Evolutionary conservation across 2,113 vertebrate genomes (phyloP), one percentile per base, ranked within the genome.

Genomic region (Danio rerio): DNA sequence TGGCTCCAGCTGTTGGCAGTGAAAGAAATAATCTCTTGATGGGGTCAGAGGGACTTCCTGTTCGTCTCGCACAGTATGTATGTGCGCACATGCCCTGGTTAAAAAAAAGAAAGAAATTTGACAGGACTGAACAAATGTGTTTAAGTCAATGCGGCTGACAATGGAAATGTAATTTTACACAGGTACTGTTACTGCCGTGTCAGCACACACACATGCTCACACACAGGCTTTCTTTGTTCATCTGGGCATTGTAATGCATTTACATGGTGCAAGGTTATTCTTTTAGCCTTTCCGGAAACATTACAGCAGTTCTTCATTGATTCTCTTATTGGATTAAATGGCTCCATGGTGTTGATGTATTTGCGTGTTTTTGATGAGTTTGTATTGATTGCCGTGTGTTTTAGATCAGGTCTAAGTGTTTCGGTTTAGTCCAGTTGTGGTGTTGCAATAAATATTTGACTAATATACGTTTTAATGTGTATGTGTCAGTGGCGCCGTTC

Each of bases 291-390:
- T 78, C 74, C 65, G 81, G 73, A 77, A 83, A 78, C 81, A 70
- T 77, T 58, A 70, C 65, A 78, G 73, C 55, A 55, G 18, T 65
- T 58, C 43, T 75, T 53, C 55, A 78, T 66, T 61, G 75, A 78
- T 78, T 61, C 63, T 58, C 65, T 83, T 59, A 77, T 78, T 70
- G 42, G 66, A 78, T 77, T 78, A 78, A 65, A 75, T 82, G 68
- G 75, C 81, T 77, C 66, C 63, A 61, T 78, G 47, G 56, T 83
- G 66, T 58, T 66, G 66, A 83, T 70, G 52, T 83, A 70, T 78
- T 82, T 55, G 80, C 66, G 68, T 66, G 69, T 75, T 62, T 82
- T 75, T 65, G 80, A 82, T 82, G 80, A 74, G 49, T 75, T 66
- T 82, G 45, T 66, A 79, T 79, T 79, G 76, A 79, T 79, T 66